Evolutionary conservation across 1,140 invertebrate genomes (phyloP).

Genomic region (Zelostemma sp.): DNA sequence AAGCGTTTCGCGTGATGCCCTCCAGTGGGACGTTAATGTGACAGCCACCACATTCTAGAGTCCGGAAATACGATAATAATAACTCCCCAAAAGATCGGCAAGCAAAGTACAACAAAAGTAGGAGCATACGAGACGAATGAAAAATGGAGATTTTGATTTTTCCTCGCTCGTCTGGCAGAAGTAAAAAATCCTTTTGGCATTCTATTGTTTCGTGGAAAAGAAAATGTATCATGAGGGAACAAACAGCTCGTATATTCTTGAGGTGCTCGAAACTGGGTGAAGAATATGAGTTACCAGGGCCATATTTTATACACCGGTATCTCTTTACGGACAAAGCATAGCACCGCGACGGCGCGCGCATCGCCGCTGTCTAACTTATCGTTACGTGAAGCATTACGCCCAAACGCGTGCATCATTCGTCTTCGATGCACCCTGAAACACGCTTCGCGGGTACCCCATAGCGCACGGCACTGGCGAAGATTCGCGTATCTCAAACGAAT

Average conservation of each 20-base stretch:
- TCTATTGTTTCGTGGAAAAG: background rate
- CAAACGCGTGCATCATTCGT: conserved; percentile 55
- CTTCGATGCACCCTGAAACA: conserved; percentile 44
- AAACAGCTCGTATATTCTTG: conserved; percentile 1
- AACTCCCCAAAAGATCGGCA: conserved; percentile 51
- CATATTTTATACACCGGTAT: conserved; percentile 61
- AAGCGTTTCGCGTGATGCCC: conserved; percentile 58
- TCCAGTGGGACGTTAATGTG: conserved; percentile 58
- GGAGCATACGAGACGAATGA: conserved; percentile 14
- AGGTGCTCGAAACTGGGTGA: conserved; percentile 57
- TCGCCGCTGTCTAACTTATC: conserved; percentile 60
- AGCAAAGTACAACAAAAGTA: conserved; percentile 46
- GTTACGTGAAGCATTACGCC: conserved; percentile 58
- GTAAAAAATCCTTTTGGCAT: background rate
- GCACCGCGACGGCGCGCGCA: conserved; percentile 33
- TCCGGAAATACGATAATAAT: conserved; percentile 61
- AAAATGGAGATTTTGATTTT: too few species aligned
- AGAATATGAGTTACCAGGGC: conserved; percentile 68
- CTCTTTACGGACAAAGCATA: conserved; percentile 49
- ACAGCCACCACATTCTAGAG: conserved; percentile 62
- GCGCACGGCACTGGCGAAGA: conserved; percentile 38
- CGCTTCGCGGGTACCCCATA: conserved; percentile 50
- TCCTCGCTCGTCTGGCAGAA: background rate
- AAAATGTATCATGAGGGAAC: conserved; percentile 18
- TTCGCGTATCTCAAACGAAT: conserved; percentile 31